Conservation (phyloP, 1,140 invertebrate species). For the Pseudobourletiella spinata region DNA sequence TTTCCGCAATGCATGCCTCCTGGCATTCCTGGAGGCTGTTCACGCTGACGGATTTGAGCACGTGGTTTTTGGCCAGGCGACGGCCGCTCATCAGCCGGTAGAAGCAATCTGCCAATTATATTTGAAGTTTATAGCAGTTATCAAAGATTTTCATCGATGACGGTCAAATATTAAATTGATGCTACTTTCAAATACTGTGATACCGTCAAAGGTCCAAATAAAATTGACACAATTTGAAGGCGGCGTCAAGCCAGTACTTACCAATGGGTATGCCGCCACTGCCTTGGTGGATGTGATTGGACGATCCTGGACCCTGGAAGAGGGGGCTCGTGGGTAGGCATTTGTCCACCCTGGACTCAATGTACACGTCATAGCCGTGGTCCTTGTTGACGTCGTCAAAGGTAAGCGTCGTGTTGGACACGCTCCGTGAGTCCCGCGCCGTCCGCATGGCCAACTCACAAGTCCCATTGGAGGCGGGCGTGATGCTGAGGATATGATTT, state of each 20-base stretch:
- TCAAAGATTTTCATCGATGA: too few relatives aligned
- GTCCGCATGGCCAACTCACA: constrained; percentile 28
- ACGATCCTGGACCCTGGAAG: constrained; percentile 10
- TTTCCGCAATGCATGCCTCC: constrained; percentile 35
- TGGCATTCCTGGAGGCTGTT: constrained; percentile 23
- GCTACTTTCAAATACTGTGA: too few relatives aligned
- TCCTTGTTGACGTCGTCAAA: constrained; percentile 23
- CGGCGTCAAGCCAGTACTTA: too few relatives aligned
- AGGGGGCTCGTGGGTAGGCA: constrained; percentile 19
- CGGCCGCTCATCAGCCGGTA: constrained; percentile 34
- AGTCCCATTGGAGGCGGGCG: constrained; percentile 25
- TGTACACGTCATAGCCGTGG: constrained; percentile 29
- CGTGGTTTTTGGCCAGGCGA: constrained; percentile 27
- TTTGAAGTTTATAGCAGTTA: too few relatives aligned
- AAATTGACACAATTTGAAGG: too few relatives aligned
- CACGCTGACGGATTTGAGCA: constrained; percentile 23
- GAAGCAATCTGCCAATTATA: constrained; percentile 31
- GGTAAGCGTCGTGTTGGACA: constrained; percentile 11
- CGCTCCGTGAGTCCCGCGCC: constrained; percentile 16
- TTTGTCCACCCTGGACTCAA: constrained; percentile 14
- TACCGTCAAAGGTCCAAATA: too few relatives aligned
- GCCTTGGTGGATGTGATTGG: neutral
- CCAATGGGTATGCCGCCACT: constrained; percentile 29
- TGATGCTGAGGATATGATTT: too few relatives aligned
- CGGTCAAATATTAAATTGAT: too few relatives aligned